Conservation (phyloP, 2,113 vertebrate species). For the Euleptes europaea region DNA sequence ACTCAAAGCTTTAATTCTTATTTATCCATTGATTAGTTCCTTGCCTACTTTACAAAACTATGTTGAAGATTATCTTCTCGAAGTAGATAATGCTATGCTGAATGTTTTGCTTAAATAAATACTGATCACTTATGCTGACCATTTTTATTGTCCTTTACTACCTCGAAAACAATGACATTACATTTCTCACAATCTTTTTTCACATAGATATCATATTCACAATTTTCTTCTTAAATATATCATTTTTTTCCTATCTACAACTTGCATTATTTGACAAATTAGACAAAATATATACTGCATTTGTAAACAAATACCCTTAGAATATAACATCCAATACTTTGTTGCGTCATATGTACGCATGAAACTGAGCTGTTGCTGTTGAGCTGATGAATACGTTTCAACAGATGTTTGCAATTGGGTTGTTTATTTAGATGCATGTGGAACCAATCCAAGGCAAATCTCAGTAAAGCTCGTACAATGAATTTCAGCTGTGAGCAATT, state of each 20-base stretch:
- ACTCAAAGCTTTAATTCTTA: background rate
- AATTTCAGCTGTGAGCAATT: background rate
- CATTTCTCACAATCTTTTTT: background rate
- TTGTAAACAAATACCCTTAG: background rate
- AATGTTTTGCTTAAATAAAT: background rate
- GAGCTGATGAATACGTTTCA: background rate
- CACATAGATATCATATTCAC: background rate
- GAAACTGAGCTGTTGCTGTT: too few relatives aligned
- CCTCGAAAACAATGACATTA: background rate
- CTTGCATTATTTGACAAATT: background rate
- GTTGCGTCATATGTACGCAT: background rate
- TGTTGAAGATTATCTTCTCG: background rate
- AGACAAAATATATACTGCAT: background rate
- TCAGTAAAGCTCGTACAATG: background rate
- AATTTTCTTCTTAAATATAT: background rate
- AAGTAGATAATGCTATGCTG: background rate
- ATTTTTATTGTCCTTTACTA: background rate
- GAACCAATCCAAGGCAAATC: background rate
- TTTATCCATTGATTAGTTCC: background rate
- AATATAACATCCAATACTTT: background rate
- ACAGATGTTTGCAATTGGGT: background rate
- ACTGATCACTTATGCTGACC: background rate
- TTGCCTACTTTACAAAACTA: background rate
- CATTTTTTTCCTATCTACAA: background rate
- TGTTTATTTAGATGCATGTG: background rate